Percentiles rank a stretch among this genome's conserved stretches.
These are phyloP conservation scores for Ariolimax columbianus DNA, from an alignment of 2,888 invertebrate genomes.

Conservation along the genomic window DNA sequence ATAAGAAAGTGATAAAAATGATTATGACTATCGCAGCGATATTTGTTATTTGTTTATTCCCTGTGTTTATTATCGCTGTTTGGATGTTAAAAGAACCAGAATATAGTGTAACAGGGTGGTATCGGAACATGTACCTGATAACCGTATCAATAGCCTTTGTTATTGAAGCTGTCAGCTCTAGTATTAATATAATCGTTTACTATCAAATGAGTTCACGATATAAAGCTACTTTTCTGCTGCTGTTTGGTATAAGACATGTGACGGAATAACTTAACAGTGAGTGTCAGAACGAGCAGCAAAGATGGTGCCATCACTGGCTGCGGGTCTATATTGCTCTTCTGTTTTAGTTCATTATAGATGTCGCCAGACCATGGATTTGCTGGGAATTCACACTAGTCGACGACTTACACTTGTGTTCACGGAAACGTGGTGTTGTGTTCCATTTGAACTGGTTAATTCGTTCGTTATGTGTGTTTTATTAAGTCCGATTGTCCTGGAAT, in stretches of 20 bases:
- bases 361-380: too few species aligned
- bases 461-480: too few species aligned
- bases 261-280: too few species aligned
- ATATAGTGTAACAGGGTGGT: conserved; percentile 1
- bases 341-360: too few species aligned
- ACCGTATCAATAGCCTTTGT: neutral
- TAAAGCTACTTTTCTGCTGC: neutral
- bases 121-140: conserved; percentile 10
- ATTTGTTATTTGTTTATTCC: conserved; percentile 25
- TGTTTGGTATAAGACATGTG: neutral
- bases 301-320: too few species aligned
- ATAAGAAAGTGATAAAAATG: conserved; percentile 29
- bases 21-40: conserved; percentile 2
- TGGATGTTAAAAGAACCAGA: conserved; percentile 29
- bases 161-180: conserved; percentile 22
- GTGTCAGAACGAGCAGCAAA: too few species aligned
- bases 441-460: too few species aligned
- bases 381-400: too few species aligned
- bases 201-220: conserved; percentile 28
- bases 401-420: too few species aligned
- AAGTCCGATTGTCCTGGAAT: too few species aligned
- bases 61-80: neutral
- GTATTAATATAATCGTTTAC: conserved; percentile 22
- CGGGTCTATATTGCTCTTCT: too few species aligned
- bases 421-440: too few species aligned